Evolutionary conservation across 37 sponge, comb jelly and placozoan species (phyloP), one percentile per base, ranked within the genome.

Genomic region (Ianthella basta): DNA sequence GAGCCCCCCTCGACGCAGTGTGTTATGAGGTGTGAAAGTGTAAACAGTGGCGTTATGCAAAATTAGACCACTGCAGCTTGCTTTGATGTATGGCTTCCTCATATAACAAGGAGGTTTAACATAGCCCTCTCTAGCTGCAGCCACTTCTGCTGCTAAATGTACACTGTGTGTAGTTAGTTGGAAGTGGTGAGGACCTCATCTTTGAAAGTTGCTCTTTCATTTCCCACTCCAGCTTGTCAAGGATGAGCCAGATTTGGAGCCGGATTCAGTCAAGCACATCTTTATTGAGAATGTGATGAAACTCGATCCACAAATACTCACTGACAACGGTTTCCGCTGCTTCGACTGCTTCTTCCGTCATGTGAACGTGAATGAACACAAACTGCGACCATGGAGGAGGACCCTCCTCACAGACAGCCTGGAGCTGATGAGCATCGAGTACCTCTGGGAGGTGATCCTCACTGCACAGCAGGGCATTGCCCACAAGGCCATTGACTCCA

Each of bases 191-290:
- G 50, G n/a, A n/a, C n/a, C n/a, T n/a, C 50, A 44, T 3, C 8
- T 44, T 44, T 44, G 50, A 3, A 3, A 44, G 6, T 10, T 44
- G 3, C 3, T 8, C 8, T 3, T 37, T 36, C 65, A 6, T 82
- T 61, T 27, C 29, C 44, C 29, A 0, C 34, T 87, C 0, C 41
- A 96, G 96, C 74, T 96, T 63, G 88, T 93, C 56, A 82, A 87
- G 41, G 96, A 96, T 67, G 94, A 93, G 57, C 94, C 96, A 55
- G 96, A 93, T 68, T 87, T 96, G 69, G 94, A 96, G 44, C 92
- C 94, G 15, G 94, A 93, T 36, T 87, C 90, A 8, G 89, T 83
- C 6, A 85, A 84, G 77, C 87, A 69, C 61, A 87, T 96, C n/a
- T 91, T 96, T 36, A 88, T 74, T 50, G 94, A 96, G 39, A 89